Evolutionary conservation across 2,797 vertebrate genomes (phyloP), one percentile per base, ranked within the genome.

Genomic region (Notoglanidium macrostoma): DNA sequence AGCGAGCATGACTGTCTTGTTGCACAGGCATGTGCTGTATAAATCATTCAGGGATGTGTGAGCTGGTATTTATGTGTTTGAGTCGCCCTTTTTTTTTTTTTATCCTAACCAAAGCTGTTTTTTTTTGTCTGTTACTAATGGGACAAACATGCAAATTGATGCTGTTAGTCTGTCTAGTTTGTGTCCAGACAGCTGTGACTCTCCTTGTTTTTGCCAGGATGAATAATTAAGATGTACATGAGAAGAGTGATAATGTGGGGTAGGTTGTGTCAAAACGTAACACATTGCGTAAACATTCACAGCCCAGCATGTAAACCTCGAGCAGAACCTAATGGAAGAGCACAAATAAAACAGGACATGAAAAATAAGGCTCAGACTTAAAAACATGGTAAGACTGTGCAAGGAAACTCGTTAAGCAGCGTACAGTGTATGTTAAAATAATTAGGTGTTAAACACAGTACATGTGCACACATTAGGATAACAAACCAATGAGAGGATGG

Each of bases 111-210:
- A 17, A 14, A 32, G n/a, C n/a, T 55, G 49, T 40, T 40, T 40
- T 40, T 78, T 51, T 85, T 35, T 77, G 26, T 59, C 26, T 65
- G 23, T 40, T 35, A 4, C 72, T 85, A 77, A 85, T 21, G 57
- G n/a, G 72, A 35, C 40, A 10, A 57, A 59, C 70, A 85, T 51
- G 40, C 57, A 46, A 7, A 85, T 85, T 46, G 55, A 85, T 61
- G 17, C n/a, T 74, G 51, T 74, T 76, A 51, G 59, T 51, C 7
- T 61, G 32, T 77, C 46, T 67, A 67, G 44, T 68, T 86, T 44
- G 11, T 14, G 11, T 35, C n/a, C 29, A 9, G 35, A 46, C 73
- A 51, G 46, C 32, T 78, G 46, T 35, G 40, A 40, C 9, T 51
- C 73, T 59, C 29, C 59, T 78, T 26, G 2, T 68, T 35, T 65